Percentiles rank a stretch among this genome's conserved stretches.
Conservation (phyloP, 2,113 vertebrate species). For the Tringa solitaria region DNA sequence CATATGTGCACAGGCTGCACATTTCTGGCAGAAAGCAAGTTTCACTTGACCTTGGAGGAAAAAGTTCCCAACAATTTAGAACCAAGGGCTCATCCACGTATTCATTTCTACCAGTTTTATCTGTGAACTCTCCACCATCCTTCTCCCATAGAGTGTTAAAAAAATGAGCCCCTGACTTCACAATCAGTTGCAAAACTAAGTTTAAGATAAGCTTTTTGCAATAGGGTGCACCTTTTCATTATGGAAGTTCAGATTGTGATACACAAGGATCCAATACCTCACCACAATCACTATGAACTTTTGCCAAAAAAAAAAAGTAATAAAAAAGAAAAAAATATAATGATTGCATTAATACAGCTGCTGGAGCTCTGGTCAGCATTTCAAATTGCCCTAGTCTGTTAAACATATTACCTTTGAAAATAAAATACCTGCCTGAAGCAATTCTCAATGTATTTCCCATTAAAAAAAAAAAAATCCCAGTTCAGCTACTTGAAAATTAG, state of each 20-base stretch:
- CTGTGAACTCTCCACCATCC: not conserved
- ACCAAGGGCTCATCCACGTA: not conserved
- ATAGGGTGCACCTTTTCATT: not conserved
- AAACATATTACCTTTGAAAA: not conserved
- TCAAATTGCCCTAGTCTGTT: not conserved
- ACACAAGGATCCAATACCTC: not conserved
- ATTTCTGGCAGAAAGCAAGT: not conserved
- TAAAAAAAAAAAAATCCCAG: not conserved
- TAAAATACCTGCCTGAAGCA: not conserved
- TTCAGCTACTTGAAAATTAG: not conserved
- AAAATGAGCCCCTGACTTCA: not conserved
- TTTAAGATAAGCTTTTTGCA: not conserved
- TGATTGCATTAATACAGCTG: not conserved
- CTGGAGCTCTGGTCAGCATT: not conserved
- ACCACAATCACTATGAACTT: fast-evolving
- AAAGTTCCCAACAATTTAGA: not conserved
- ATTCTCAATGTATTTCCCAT: not conserved
- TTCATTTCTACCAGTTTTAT: not conserved
- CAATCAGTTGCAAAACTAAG: not conserved
- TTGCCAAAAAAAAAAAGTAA: not conserved
- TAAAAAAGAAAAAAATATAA: not conserved
- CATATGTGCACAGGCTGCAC: not conserved
- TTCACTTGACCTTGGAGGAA: slow-evolving; percentile 22
- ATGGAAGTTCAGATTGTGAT: not conserved
- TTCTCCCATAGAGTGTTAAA: not conserved